These are phyloP conservation scores for Montipora efflorescens DNA, from an alignment of 64 coral and sea anemone species.

Conservation along the genomic window DNA sequence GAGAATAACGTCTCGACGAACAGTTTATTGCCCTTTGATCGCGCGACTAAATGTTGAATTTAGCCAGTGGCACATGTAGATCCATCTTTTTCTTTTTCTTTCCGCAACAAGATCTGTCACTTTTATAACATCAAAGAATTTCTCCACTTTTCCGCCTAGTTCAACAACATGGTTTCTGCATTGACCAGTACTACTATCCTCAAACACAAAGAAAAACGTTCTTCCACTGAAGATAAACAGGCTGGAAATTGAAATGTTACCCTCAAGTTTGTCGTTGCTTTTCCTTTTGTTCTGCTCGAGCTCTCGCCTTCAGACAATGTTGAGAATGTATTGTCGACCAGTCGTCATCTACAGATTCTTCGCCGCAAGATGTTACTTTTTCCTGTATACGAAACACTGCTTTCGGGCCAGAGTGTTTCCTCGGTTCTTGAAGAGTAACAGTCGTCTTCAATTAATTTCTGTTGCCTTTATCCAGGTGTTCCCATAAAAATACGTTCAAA, in stretches of 20 bases:
- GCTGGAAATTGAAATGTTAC: background rate
- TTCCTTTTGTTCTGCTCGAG: background rate
- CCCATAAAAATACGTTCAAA: too few species aligned
- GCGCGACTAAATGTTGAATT: background rate
- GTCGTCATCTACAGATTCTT: background rate
- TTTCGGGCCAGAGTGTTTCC: too few species aligned
- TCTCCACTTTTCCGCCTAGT: background rate
- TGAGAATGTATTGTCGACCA: background rate
- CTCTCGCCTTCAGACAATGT: background rate
- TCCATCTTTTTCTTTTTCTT: too few species aligned
- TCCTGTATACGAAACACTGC: background rate
- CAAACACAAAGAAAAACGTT: conserved; percentile 4
- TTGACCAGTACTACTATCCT: background rate
- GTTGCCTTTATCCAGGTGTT: too few species aligned
- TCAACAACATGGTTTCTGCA: background rate
- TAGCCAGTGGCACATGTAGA: too few species aligned
- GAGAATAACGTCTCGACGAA: background rate
- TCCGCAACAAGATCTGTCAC: too few species aligned
- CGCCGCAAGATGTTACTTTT: background rate
- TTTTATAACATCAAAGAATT: too few species aligned
- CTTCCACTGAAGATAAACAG: background rate
- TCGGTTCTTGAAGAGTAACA: too few species aligned
- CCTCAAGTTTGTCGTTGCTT: background rate
- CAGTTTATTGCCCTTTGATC: background rate
- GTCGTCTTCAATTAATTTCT: too few species aligned